Evolutionary conservation across 2,888 invertebrate genomes (phyloP).

Genomic region (Dicycla oo): DNA sequence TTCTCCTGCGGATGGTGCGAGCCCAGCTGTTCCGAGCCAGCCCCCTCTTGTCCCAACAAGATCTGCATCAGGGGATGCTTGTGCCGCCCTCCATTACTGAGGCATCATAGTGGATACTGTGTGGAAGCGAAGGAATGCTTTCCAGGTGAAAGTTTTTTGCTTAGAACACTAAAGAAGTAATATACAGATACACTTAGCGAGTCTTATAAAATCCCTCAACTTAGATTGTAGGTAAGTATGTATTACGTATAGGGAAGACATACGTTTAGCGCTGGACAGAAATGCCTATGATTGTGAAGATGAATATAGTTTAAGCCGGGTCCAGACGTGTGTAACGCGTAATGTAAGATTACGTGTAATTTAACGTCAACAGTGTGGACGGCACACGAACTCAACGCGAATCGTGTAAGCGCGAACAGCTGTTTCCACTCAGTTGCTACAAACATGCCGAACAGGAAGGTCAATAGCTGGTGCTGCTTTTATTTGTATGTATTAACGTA

Average conservation of each 20-base stretch:
- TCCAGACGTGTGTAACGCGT: no score
- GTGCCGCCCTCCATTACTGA: slow-evolving; percentile 79
- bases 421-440: no score
- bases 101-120: slow-evolving; percentile 80
- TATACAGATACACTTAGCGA: neutral
- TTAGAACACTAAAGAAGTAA: neutral
- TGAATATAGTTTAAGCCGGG: no score
- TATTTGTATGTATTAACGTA: no score
- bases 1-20: slow-evolving; percentile 84
- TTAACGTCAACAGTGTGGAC: no score
- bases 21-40: slow-evolving; percentile 78
- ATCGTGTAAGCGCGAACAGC: no score
- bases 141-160: slow-evolving; percentile 71
- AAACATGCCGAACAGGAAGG: no score
- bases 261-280: neutral
- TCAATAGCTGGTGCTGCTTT: no score
- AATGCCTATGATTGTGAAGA: neutral
- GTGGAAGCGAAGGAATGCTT: slow-evolving; percentile 74
- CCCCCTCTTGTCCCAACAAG: slow-evolving; percentile 71
- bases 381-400: no score
- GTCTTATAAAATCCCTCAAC: neutral
- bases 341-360: no score
- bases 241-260: no score
- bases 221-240: neutral
- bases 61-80: slow-evolving; percentile 81